Evolutionary conservation across 2,113 vertebrate genomes (phyloP), one percentile per base, ranked within the genome.

Genomic region (Ailurus styani): DNA sequence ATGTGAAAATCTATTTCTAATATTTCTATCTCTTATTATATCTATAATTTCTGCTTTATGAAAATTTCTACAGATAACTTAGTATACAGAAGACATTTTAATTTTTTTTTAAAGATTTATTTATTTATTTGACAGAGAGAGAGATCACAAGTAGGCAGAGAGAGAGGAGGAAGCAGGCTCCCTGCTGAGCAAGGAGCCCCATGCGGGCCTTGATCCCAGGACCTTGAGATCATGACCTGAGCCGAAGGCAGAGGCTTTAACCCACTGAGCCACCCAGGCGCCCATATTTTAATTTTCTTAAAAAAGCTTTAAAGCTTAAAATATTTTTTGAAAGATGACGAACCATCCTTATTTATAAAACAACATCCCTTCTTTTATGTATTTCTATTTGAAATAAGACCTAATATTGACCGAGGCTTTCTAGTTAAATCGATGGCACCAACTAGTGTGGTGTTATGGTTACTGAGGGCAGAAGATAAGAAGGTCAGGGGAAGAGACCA

Each of bases 21-120:
- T 92, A 60, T 66, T 94, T 91, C 55, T 93, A 14, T 90, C 77
- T 90, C 34, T 95, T 23, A 93, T 54, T 81, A 68, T 17, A 79
- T 84, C 31, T 79, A 1, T 93, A 77, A 60, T 81, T 91, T 87
- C 34, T 73, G 21, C 62, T 75, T 90, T 91, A 60, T 77, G 9
- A 84, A 93, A 87, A 92, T 66, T 83, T 64, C 79, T 95, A 57
- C 31, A 81, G 29, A 93, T 73, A 60, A 68, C 31, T 86, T 84
- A 91, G 37, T 85, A 2, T 10, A 54, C 11, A 70, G 29, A 11
- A 90, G 10, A 64, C 5, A 54, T 88, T 96, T 96, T 70, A 96
- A 60, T 31, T 70, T 17, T 47, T 47, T 47, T 52, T 52, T 52
- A 14, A 52, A 52, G 13, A 4, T 15, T 15, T n/a, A n/a, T n/a